These are phyloP conservation scores for Taphrorychus bicolor DNA, from an alignment of 2,888 invertebrate genomes.

Conservation along the genomic window DNA sequence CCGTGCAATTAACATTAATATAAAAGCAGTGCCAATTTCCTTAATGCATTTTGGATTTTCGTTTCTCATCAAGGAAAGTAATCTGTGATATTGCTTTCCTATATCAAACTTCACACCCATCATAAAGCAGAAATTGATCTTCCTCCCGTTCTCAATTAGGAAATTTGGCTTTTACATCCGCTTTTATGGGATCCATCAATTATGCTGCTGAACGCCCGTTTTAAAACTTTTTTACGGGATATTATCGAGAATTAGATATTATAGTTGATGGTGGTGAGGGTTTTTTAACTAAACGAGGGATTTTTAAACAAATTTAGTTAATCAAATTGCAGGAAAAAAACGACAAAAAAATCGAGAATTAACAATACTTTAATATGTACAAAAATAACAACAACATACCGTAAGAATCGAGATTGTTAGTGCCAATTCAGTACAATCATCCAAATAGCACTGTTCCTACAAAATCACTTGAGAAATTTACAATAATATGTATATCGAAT, in stretches of 20 bases:
- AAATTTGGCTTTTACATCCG: constrained; percentile 58
- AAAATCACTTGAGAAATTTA: constrained; percentile 28
- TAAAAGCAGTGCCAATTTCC: constrained; percentile 61
- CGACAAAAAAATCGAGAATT: constrained; percentile 45
- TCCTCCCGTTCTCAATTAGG: constrained; percentile 56
- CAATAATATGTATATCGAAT: not conserved
- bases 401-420: constrained; percentile 45
- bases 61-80: constrained; percentile 61
- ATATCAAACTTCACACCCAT: constrained; percentile 59
- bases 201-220: constrained; percentile 42
- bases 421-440: constrained; percentile 22
- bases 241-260: constrained; percentile 29
- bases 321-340: not conserved
- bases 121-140: constrained; percentile 55
- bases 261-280: constrained; percentile 17
- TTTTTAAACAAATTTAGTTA: not conserved
- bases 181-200: constrained; percentile 56
- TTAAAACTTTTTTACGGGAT: constrained; percentile 38
- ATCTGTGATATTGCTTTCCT: constrained; percentile 58
- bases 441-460: constrained; percentile 25
- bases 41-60: constrained; percentile 61
- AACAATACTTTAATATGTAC: constrained; percentile 53
- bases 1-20: constrained; percentile 59
- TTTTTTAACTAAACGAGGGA: not conserved
- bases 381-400: constrained; percentile 54